A percentile compares a stretch with the other conserved stretches of the same genome.
Conservation (phyloP, 2,797 vertebrate species). For the Acanthiza pusilla region DNA sequence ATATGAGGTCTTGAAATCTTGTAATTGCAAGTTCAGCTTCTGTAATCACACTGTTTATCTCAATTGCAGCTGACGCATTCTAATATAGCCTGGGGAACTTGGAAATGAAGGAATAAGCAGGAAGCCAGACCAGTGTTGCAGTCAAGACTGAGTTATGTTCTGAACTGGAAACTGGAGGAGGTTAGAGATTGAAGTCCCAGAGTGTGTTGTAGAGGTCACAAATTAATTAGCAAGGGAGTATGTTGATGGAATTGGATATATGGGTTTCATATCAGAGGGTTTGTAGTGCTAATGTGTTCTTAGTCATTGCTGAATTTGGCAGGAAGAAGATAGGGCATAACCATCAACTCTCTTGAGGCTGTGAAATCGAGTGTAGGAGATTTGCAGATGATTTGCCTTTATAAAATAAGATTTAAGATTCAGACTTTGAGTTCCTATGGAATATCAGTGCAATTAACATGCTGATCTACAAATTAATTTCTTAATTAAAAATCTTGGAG, state of each 20-base stretch:
- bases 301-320: background rate
- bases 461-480: background rate
- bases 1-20: background rate
- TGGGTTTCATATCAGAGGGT: background rate
- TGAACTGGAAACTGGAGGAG: background rate
- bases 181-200: background rate
- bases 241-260: background rate
- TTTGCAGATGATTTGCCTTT: background rate
- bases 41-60: background rate
- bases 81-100: background rate
- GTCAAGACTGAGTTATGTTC: background rate
- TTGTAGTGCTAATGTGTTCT: background rate
- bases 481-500: background rate
- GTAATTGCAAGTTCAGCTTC: background rate
- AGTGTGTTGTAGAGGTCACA: background rate
- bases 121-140: background rate
- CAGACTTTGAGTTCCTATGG: background rate
- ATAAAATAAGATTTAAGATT: background rate
- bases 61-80: background rate
- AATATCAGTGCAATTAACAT: background rate
- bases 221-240: constrained; percentile 5
- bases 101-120: background rate
- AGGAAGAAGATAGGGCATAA: background rate
- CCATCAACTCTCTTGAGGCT: background rate
- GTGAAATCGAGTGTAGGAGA: background rate